Evolutionary conservation across 2,888 invertebrate species (phyloP), one percentile per base, ranked within the genome.

Genomic region (Bombylius major): DNA sequence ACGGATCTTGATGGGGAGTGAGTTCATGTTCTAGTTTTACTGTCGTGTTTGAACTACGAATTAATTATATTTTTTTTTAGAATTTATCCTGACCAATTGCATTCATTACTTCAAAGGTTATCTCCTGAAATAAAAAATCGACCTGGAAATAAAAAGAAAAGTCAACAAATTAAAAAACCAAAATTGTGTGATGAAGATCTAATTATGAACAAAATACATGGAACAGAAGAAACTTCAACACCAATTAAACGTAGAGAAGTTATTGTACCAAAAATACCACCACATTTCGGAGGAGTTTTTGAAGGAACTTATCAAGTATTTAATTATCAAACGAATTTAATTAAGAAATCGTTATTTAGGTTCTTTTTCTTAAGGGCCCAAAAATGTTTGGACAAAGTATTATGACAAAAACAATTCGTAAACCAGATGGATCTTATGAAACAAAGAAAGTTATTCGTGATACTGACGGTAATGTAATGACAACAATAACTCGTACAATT

Each of bases 381-480:
- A 73, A 72, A 63, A 69, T 77, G 62, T 78, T 77, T 64, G 77
- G 79, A 33, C 77, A 76, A 65, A 79, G 78, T 57, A 70, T 81
- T 51, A 75, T 74, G 61, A 77, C 76, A 6, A 76, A 77, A 69
- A 78, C 79, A 8, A 64, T 80, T 47, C 75, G 75, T 50, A 76
- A 76, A 63, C 74, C 80, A 11, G 81, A 83, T 70, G 83, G 83
- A 48, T 74, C 76, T 32, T 69, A 78, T 56, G 81, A 82, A 70
- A 78, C 79, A 36, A 77, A 77, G 49, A 76, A 75, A 63, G 76
- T 78, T 31, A 71, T 80, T 2, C 75, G 71, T 63, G 82, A 83
- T 63, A 77, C 75, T 12, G 71, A 78, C 47, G 83, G 83, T 1
- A 81, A 80, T 63, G 76, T 78, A 61, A 79, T 80, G 62, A 80